These are phyloP conservation scores for Eupithecia vulgata DNA, from an alignment of 2,888 invertebrate species.

Conservation along the genomic window DNA sequence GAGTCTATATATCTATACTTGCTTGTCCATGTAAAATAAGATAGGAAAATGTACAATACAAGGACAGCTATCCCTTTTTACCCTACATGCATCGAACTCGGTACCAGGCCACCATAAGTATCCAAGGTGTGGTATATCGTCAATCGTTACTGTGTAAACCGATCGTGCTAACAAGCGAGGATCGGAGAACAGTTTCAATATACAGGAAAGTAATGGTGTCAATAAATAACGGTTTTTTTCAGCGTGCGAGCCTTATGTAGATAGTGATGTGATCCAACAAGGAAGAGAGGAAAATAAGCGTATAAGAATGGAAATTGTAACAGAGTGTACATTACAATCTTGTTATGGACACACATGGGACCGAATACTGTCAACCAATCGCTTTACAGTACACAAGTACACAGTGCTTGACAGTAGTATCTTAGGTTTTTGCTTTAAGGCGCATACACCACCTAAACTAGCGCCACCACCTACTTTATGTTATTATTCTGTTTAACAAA, in stretches of 20 bases:
- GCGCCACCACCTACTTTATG: too few species aligned
- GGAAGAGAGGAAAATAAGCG: neutral
- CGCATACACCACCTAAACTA: too few species aligned
- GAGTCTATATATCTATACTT: too few species aligned
- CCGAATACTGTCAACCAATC: too few species aligned
- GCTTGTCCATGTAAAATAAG: neutral
- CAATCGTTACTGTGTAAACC: constrained; percentile 24
- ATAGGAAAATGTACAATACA: neutral
- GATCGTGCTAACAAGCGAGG: constrained; percentile 51
- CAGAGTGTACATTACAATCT: neutral
- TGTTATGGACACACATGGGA: neutral
- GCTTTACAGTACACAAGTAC: too few species aligned
- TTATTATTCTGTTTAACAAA: too few species aligned
- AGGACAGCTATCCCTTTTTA: neutral
- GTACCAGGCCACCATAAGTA: constrained; percentile 7
- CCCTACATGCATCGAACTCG: neutral
- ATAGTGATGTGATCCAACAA: constrained; percentile 3
- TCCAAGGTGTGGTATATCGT: constrained; percentile 13
- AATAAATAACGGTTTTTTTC: constrained; percentile 23
- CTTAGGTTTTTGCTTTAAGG: too few species aligned
- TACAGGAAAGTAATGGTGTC: constrained; percentile 28
- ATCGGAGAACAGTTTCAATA: constrained; percentile 54
- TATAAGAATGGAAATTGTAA: neutral
- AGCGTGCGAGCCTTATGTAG: neutral
- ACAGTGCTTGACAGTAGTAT: too few species aligned